Evolutionary conservation across 2,888 invertebrate species (phyloP).

Genomic region (Ganaspis brasiliensis): DNA sequence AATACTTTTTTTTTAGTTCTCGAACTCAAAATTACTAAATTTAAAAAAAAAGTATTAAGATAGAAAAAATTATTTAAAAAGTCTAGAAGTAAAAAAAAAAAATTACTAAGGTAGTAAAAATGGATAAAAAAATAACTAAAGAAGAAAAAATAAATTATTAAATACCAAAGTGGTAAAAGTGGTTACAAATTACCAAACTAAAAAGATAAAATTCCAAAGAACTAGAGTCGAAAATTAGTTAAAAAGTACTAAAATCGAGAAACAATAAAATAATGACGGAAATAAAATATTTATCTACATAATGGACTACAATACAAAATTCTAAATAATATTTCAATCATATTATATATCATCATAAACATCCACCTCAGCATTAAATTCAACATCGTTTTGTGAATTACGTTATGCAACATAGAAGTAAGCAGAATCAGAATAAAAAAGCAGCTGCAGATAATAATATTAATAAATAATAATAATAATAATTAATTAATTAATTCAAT

Average conservation of each 20-base stretch:
- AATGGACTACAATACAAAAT: background rate
- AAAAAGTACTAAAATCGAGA: background rate
- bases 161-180: too few species aligned
- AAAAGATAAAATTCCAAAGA: too few species aligned
- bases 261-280: background rate
- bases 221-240: too few species aligned
- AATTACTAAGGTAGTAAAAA: too few species aligned
- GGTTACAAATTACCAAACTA: too few species aligned
- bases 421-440: conserved; percentile 9
- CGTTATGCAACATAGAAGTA: conserved; percentile 38
- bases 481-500: conserved; percentile 2
- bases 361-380: conserved; percentile 12
- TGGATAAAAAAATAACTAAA: too few species aligned
- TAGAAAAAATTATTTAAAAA: too few species aligned
- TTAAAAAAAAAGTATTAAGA: too few species aligned
- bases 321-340: background rate
- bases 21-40: too few species aligned
- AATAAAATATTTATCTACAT: background rate
- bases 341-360: conserved; percentile 1
- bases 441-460: conserved; percentile 30
- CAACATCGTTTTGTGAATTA: conserved; percentile 11
- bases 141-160: too few species aligned
- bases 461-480: background rate
- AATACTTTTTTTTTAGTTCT: too few species aligned
- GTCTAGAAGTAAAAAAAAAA: too few species aligned